phyloP scores from a whole-genome alignment of 2,888 invertebrate genomes.

The Parapristionchus giblindavisi region DNA sequence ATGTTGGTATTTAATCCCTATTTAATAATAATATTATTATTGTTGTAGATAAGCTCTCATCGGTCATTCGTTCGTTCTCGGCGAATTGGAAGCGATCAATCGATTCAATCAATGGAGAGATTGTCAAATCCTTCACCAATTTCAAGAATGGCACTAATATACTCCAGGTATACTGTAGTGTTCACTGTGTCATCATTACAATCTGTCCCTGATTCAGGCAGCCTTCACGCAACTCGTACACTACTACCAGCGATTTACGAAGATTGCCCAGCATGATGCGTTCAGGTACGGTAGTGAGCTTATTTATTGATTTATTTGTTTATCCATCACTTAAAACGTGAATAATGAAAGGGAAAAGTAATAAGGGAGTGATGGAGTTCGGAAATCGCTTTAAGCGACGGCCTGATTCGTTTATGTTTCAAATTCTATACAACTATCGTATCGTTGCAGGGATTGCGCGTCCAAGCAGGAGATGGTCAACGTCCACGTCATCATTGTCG shows the following conservation, averaged over 20 bases:
- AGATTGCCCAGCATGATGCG: conserved; percentile 82
- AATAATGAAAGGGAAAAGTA: neutral
- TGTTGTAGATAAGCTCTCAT: conserved; percentile 77
- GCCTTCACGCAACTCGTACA: conserved; percentile 93
- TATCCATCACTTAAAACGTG: neutral
- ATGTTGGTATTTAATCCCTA: no score
- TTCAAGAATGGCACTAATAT: conserved; percentile 92
- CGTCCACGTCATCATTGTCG: conserved; percentile 97
- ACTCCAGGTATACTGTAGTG: conserved; percentile 77
- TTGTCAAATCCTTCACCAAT: conserved; percentile 92
- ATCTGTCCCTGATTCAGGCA: no score
- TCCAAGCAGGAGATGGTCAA: conserved; percentile 86
- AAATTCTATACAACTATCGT: no score
- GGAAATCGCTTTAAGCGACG: no score
- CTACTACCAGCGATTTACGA: conserved; percentile 96
- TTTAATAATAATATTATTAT: no score
- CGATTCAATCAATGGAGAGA: conserved; percentile 92
- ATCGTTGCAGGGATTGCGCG: conserved; percentile 54
- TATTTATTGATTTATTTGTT: neutral
- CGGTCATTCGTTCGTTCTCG: conserved; percentile 87
- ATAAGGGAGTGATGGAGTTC: no score
- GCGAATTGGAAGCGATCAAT: conserved; percentile 93
- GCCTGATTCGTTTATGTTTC: no score
- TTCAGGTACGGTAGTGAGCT: no score
- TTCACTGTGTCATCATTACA: no score